Base-by-base conservation (phyloP, 2,797 vertebrate genomes). In the Sebastes oblongus region DNA sequence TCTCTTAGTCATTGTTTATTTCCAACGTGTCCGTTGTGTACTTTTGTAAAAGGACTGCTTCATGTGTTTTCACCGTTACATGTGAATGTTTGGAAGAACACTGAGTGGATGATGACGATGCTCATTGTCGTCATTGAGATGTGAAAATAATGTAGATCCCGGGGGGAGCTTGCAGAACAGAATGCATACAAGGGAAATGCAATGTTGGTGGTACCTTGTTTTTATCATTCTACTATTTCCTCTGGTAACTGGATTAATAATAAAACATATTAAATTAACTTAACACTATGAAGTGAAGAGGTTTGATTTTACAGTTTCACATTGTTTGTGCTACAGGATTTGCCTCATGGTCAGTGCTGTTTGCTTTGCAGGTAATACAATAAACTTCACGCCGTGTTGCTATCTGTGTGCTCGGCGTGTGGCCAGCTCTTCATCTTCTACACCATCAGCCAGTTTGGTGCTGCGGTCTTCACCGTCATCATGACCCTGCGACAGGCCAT, bases 181-280 rank as follows among this genome's bases (percentile, higher is more conserved):
- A 89, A 78, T 88, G 74, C 80, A 67, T 71, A 84, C 82, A 90
- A 84, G 81, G 86, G 81, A 89, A 88, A 90, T 77, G 75, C 74
- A 85, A 77, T 89, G 83, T 89, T 77, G 90, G 64, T 70, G 86
- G 83, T 88, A 89, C 83, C 77, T 91, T 90, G 75, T 89, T 93
- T 92, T 80, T 91, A 88, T 86, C 74, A 84, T 90, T 90, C 77
- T 91, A 88, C 77, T 91, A 80, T 93, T 93, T 89, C 83, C 81
- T 91, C 87, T 91, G 86, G 66, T 91, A 83, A 89, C 83, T 91
- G 88, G 64, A 92, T 95, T 95, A 86, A 90, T 95, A 94, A 94
- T 94, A 94, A 94, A 94, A 93, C 66, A 70, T 80, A 83, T 87
- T 86, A 86, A 91, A 92, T 91, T 86, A 89, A 94, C 86, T 87